phyloP scores from a whole-genome alignment of 2,888 invertebrate genomes.

The Sarcophaga caerulescens region DNA sequence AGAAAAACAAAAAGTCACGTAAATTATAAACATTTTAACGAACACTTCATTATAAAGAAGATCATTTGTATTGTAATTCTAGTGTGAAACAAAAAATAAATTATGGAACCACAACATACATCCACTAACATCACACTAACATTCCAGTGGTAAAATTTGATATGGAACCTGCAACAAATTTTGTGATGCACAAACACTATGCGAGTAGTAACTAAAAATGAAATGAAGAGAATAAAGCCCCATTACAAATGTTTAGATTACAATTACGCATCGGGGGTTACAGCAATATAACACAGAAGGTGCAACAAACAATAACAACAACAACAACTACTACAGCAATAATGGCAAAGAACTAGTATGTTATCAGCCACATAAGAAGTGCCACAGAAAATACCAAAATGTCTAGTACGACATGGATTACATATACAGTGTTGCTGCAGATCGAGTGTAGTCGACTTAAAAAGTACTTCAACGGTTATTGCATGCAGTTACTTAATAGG shows the following conservation, averaged over 20 bases:
- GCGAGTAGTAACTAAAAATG: background rate
- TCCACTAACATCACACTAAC: no score
- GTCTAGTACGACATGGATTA: conserved; percentile 44
- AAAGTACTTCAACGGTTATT: background rate
- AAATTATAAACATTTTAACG: conserved; percentile 66
- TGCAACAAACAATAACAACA: conserved; percentile 40
- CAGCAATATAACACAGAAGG: conserved; percentile 28
- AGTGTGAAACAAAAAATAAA: conserved; percentile 33
- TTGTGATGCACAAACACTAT: background rate
- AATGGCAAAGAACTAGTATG: background rate
- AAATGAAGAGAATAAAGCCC: conserved; percentile 29
- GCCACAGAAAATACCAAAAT: conserved; percentile 42
- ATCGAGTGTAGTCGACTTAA: background rate
- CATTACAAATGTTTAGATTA: conserved; percentile 68
- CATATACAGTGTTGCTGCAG: background rate
- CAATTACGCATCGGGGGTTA: conserved; percentile 64
- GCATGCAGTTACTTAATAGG: no score
- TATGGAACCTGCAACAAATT: conserved; percentile 14
- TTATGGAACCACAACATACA: conserved; percentile 18
- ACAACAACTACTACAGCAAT: no score
- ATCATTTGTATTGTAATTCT: conserved; percentile 45
- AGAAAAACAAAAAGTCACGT: conserved; percentile 34
- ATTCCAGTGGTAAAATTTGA: background rate
- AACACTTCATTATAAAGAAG: conserved; percentile 60
- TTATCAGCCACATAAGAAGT: conserved; percentile 16